These are phyloP conservation scores for Boloria selene DNA, from an alignment of 2,888 invertebrate species.

Conservation along the genomic window DNA sequence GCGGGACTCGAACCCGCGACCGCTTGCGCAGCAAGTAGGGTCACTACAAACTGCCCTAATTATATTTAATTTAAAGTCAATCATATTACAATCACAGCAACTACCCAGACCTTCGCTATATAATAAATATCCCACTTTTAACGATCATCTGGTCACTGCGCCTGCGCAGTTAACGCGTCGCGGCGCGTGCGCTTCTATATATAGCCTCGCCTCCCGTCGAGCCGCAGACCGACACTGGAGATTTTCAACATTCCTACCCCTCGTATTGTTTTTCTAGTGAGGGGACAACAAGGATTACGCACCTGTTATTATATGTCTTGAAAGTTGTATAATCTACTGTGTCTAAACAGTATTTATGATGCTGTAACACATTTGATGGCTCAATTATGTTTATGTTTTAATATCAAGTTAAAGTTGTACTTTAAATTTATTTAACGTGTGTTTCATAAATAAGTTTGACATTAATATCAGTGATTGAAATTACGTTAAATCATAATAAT, in stretches of 20 bases:
- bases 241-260: constrained; percentile 66
- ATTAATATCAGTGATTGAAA: no score
- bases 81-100: no score
- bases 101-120: background rate
- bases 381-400: background rate
- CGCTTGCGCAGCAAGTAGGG: no score
- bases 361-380: background rate
- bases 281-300: constrained; percentile 30
- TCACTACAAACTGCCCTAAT: no score
- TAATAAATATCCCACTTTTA: constrained; percentile 30
- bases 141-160: constrained; percentile 47
- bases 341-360: background rate
- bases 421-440: no score
- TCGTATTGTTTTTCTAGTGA: constrained; percentile 51
- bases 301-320: constrained; percentile 33
- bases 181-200: constrained; percentile 73
- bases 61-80: no score
- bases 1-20: no score
- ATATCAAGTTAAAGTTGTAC: background rate
- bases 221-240: constrained; percentile 62
- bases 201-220: constrained; percentile 66
- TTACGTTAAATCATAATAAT: no score
- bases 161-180: constrained; percentile 60
- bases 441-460: no score
- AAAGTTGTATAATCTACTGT: constrained; percentile 1